Evolutionary conservation across 92 coral and sea anemone species (phyloP), one percentile per base, ranked within the genome.

Genomic region (Micromussa lordhowensis): DNA sequence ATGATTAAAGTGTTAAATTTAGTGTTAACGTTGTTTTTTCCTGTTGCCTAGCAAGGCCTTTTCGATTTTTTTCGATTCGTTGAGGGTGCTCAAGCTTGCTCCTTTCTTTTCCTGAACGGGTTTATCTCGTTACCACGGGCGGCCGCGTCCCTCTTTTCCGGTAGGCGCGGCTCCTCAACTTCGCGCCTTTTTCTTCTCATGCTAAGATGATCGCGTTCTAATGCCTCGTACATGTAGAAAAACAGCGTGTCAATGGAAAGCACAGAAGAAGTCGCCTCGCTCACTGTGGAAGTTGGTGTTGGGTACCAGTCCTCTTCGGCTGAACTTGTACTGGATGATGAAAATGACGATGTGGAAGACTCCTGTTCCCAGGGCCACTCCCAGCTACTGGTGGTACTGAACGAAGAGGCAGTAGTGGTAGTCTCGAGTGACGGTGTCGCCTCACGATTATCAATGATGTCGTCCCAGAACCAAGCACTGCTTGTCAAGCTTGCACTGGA

Each of bases 351-450:
- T 14, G 24, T 24, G n/a, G 85, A 66, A 0, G 85, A 36, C 19
- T 29, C 49, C 35, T 63, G 55, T 31, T 28, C 24, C 51, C 85
- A 34, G 13, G 8, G 63, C 85, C 75, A 34, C 14, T 26, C 63
- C 85, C 75, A 61, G 34, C 85, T 81, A 14, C 53, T 58, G 72
- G 57, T 61, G 49, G 57, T 81, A 30, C 54, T 59, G 22, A 31
- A 2, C 13, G 19, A 2, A 36, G 78, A 73, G 34, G 78, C 19
- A 16, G 49, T 13, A 69, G 75, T 8, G 38, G 78, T 4, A 1
- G 78, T 73, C 57, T 63, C 31, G 26, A 36, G 85, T n/a, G 85
- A 17, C 8, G 75, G 74, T 81, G 85, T 81, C 10, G 57, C 36
- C 11, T 71, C 12, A 11, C 19, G 9, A 74, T 57, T 38, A 4